Evolutionary conservation across 2,888 invertebrate species (phyloP).

Genomic region (Keiferia lycopersicella): DNA sequence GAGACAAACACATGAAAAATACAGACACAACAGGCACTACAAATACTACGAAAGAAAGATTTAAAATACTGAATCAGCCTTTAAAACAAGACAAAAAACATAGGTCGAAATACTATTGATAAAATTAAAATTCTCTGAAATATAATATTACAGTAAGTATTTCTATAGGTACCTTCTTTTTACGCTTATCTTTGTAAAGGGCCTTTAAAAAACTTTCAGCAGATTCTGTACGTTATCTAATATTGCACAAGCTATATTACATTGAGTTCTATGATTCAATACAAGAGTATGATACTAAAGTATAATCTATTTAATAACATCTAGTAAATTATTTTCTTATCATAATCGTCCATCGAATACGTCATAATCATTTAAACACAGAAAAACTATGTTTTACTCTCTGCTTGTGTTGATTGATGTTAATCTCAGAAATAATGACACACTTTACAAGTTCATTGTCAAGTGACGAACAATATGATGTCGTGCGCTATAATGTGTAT

Average conservation of each 20-base stretch:
- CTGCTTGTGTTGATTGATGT: slow-evolving; percentile 19
- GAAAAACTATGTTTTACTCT: slow-evolving; percentile 12
- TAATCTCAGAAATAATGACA: slow-evolving; percentile 26
- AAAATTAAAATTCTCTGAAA: too few relatives aligned
- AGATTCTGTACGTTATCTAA: too few relatives aligned
- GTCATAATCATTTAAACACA: background rate
- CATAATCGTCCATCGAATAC: background rate
- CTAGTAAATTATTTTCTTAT: background rate
- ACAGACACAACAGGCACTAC: too few relatives aligned
- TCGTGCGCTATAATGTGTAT: slow-evolving; percentile 36
- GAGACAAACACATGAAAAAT: too few relatives aligned
- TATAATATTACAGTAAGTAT: too few relatives aligned
- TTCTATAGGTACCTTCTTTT: too few relatives aligned
- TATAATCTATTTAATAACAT: background rate
- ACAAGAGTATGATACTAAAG: background rate
- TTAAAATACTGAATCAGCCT: too few relatives aligned
- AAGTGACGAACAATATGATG: slow-evolving; percentile 30
- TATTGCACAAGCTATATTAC: background rate
- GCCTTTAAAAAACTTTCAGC: too few relatives aligned
- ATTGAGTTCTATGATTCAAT: background rate
- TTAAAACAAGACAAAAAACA: too few relatives aligned
- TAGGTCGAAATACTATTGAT: too few relatives aligned
- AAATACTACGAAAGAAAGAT: too few relatives aligned
- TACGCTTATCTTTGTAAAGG: too few relatives aligned
- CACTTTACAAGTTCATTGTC: slow-evolving; percentile 26